These are phyloP conservation scores for Erythrocercus mccallii DNA, from an alignment of 2,113 vertebrate genomes.

Conservation along the genomic window DNA sequence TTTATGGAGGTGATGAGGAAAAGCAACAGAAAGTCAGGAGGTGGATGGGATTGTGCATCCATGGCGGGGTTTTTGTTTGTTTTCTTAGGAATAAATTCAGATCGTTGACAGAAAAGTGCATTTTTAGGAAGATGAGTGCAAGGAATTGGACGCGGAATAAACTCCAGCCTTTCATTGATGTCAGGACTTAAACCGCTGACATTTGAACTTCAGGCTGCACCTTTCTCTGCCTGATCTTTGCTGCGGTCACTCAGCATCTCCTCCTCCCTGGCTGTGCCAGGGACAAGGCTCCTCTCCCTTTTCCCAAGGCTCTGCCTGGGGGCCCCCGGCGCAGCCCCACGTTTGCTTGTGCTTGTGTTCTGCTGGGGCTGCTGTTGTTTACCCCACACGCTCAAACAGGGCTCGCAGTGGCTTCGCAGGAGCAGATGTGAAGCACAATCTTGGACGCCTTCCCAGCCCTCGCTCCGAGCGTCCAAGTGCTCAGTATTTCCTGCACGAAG, in stretches of 20 bases:
- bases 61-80: no score
- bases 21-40: background rate
- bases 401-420: slow-evolving; percentile 61
- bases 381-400: slow-evolving; percentile 43
- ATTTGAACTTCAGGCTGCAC: background rate
- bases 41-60: background rate
- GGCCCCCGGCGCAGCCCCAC: background rate
- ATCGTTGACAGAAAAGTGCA: background rate
- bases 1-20: slow-evolving; percentile 6
- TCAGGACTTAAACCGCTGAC: background rate
- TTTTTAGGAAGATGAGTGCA: background rate
- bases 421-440: slow-evolving; percentile 76
- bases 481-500: slow-evolving; percentile 75
- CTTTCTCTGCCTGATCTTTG: background rate
- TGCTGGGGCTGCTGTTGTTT: slow-evolving; percentile 56
- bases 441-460: slow-evolving; percentile 70
- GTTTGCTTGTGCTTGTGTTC: slow-evolving; percentile 44
- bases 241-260: no score
- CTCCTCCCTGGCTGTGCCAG: background rate
- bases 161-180: background rate
- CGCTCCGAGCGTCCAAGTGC: slow-evolving; percentile 66
- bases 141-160: background rate
- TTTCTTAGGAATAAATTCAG: background rate
- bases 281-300: background rate
- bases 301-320: background rate